phyloP scores from a whole-genome alignment of 2,888 invertebrate genomes.

The Drosophila setosimentum region DNA sequence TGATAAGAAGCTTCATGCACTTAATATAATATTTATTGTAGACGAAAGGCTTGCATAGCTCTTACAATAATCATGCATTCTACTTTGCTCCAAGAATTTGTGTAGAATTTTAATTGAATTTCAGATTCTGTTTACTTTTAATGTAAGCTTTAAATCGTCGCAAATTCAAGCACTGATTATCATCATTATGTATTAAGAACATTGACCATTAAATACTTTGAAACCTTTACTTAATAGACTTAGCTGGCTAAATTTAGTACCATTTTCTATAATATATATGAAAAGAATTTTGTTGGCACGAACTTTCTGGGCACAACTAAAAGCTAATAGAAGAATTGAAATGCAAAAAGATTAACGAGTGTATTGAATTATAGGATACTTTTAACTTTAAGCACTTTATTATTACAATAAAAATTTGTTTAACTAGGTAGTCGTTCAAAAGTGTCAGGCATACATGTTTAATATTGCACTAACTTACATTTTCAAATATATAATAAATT shows the following conservation, averaged over 20 bases:
- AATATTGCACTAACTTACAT: neutral
- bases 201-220: neutral
- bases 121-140: neutral
- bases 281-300: neutral
- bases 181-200: neutral
- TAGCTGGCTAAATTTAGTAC: neutral
- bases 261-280: neutral
- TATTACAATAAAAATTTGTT: neutral
- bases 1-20: slow-evolving; percentile 31
- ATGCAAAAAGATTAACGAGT: neutral
- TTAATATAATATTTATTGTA: neutral
- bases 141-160: too few species aligned
- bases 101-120: neutral
- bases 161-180: too few species aligned
- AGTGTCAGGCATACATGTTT: neutral
- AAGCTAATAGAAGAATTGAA: neutral
- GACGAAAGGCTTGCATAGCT: slow-evolving; percentile 6
- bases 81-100: neutral
- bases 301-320: neutral
- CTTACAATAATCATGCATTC: neutral
- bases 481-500: neutral
- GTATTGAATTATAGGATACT: neutral
- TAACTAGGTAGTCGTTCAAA: neutral
- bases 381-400: neutral
- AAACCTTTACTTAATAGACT: neutral